Percentiles rank a stretch among this genome's conserved stretches.
phyloP scores from a whole-genome alignment of 2,888 invertebrate species.

The Eupithecia abbreviata region DNA sequence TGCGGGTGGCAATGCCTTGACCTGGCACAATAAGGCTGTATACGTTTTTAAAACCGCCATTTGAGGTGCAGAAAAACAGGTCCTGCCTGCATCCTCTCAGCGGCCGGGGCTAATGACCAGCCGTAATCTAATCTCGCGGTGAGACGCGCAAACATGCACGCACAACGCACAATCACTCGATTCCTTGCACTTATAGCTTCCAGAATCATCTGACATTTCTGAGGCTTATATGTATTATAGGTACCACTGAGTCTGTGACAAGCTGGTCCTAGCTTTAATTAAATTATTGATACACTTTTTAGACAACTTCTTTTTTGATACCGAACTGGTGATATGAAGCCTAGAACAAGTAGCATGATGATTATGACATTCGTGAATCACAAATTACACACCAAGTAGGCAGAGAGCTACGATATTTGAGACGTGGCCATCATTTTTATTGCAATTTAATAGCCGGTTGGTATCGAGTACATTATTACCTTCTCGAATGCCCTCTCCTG shows the following conservation, averaged over 20 bases:
- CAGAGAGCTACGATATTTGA: slow-evolving; percentile 45
- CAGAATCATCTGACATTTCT: slow-evolving; percentile 13
- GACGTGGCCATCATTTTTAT: slow-evolving; percentile 56
- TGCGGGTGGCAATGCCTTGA: slow-evolving; percentile 39
- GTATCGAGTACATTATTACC: slow-evolving; percentile 51
- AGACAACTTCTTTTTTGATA: too few species aligned
- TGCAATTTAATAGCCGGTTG: slow-evolving; percentile 55
- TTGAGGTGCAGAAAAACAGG: slow-evolving; percentile 61
- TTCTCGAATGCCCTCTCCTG: slow-evolving; percentile 49
- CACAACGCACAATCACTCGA: slow-evolving; percentile 51
- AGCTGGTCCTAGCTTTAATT: neutral
- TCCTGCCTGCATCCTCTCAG: slow-evolving; percentile 55
- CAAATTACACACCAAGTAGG: slow-evolving; percentile 1
- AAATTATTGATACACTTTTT: neutral
- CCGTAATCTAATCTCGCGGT: slow-evolving; percentile 73
- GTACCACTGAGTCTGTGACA: too few species aligned
- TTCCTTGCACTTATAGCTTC: slow-evolving; percentile 37
- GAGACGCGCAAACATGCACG: slow-evolving; percentile 54
- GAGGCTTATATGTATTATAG: neutral
- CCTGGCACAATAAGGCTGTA: slow-evolving; percentile 44
- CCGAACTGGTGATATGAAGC: neutral
- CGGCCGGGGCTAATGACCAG: slow-evolving; percentile 72
- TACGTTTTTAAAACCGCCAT: slow-evolving; percentile 45
- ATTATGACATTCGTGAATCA: slow-evolving; percentile 6
- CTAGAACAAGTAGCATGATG: slow-evolving; percentile 1